Conservation (phyloP, 2,888 invertebrate species). For the Nemapogon koenigi region DNA sequence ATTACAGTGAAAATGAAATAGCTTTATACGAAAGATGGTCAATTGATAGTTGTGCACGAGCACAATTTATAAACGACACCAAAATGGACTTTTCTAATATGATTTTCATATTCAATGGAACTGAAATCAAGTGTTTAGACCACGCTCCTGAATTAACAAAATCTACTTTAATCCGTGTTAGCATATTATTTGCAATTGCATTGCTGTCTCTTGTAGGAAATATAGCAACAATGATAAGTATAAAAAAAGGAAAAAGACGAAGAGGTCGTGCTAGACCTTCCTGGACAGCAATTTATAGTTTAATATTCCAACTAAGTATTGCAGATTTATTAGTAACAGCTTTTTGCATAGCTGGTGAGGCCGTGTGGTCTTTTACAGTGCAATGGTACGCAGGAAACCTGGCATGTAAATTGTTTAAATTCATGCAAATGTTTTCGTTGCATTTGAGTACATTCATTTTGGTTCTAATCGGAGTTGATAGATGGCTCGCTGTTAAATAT, state of each 20-base stretch:
- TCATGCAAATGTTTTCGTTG: constrained; percentile 80
- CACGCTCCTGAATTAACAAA: constrained; percentile 74
- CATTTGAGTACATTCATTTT: constrained; percentile 84
- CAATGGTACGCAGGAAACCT: constrained; percentile 81
- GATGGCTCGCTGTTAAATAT: constrained; percentile 81
- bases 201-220: constrained; percentile 77
- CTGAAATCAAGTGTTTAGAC: constrained; percentile 51
- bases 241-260: constrained; percentile 68
- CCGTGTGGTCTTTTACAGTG: constrained; percentile 81
- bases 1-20: constrained; percentile 21
- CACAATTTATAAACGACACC: constrained; percentile 31
- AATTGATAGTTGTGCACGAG: constrained; percentile 38
- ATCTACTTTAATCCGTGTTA: constrained; percentile 68
- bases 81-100: constrained; percentile 24
- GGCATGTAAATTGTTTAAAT: constrained; percentile 82
- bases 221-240: constrained; percentile 77
- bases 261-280: constrained; percentile 64
- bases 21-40: constrained; percentile 32
- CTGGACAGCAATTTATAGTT: constrained; percentile 76
- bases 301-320: constrained; percentile 82
- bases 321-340: constrained; percentile 83
- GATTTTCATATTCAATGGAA: constrained; percentile 35
- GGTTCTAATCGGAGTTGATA: constrained; percentile 82
- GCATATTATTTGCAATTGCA: constrained; percentile 74
- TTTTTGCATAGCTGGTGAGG: constrained; percentile 82